phyloP scores from a whole-genome alignment of 2,797 vertebrate species.

The Varecia variegata region DNA sequence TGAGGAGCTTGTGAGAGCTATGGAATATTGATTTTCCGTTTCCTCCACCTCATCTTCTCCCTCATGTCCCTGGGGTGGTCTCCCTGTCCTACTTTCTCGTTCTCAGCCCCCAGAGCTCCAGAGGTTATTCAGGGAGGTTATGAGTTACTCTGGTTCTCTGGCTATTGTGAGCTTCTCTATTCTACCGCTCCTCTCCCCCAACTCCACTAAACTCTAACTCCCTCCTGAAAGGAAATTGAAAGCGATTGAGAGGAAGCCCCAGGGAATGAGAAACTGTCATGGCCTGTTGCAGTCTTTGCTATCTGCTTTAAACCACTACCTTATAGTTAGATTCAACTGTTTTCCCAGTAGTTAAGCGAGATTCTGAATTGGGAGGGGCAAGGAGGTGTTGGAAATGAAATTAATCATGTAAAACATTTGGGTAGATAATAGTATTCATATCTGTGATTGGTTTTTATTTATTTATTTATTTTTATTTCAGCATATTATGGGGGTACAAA shows the following conservation, averaged over 20 bases:
- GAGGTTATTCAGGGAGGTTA: neutral
- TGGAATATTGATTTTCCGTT: constrained; percentile 41
- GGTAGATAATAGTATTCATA: neutral
- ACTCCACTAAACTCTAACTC: neutral
- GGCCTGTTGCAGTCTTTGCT: neutral
- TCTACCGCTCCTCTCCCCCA: neutral
- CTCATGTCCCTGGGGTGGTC: neutral
- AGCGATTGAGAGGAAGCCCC: constrained; percentile 8
- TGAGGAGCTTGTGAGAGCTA: neutral
- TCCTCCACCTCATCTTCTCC: neutral
- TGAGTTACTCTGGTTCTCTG: neutral
- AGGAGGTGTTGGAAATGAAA: neutral
- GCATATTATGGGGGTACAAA: too few relatives aligned
- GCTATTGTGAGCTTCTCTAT: neutral
- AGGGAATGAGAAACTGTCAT: neutral
- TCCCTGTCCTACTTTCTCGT: neutral
- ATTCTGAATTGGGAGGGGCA: neutral
- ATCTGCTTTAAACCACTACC: neutral
- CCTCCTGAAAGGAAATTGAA: constrained; percentile 28
- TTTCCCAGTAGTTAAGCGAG: neutral
- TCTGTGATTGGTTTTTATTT: constrained; percentile 46
- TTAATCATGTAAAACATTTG: neutral
- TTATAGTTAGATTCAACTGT: constrained; percentile 2
- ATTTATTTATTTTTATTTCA: too few relatives aligned
- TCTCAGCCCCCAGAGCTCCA: neutral